These are phyloP conservation scores for Trichopoda pennipes DNA, from an alignment of 2,888 invertebrate genomes.

Conservation along the genomic window DNA sequence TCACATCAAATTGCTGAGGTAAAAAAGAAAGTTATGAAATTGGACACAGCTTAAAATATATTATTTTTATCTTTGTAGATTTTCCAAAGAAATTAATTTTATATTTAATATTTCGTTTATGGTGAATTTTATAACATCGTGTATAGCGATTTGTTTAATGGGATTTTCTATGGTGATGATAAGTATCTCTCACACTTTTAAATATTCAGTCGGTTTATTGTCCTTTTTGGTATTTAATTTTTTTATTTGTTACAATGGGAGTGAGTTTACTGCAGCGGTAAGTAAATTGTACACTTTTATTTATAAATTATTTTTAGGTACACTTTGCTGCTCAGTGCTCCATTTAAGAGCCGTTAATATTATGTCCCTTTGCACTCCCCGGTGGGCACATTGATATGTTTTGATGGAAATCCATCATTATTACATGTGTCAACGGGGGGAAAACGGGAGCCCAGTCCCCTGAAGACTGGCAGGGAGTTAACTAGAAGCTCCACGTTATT, in stretches of 20 bases:
- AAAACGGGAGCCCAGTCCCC: too few species aligned
- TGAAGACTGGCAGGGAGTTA: too few species aligned
- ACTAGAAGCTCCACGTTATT: too few species aligned
- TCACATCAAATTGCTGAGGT: conserved; percentile 73
- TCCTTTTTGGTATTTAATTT: conserved; percentile 73
- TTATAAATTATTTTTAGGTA: background rate
- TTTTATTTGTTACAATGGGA: conserved; percentile 75
- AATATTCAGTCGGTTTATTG: conserved; percentile 73
- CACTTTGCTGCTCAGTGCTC: too few species aligned
- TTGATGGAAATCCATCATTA: too few species aligned
- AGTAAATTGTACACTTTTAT: conserved; percentile 45
- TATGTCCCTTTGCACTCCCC: too few species aligned
- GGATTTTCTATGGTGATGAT: conserved; percentile 74
- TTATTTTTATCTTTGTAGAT: conserved; percentile 49
- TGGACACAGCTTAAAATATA: too few species aligned
- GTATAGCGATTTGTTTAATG: conserved; percentile 76
- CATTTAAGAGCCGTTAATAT: too few species aligned
- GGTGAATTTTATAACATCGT: conserved; percentile 74
- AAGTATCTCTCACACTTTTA: conserved; percentile 68
- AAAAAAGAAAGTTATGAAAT: background rate
- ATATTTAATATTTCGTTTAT: conserved; percentile 74
- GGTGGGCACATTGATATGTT: too few species aligned
- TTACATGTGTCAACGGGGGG: too few species aligned
- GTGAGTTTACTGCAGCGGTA: conserved; percentile 73
- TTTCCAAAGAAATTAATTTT: conserved; percentile 71